Evolutionary conservation across 2,113 vertebrate species (phyloP).

Genomic region (Cnemophilus loriae): DNA sequence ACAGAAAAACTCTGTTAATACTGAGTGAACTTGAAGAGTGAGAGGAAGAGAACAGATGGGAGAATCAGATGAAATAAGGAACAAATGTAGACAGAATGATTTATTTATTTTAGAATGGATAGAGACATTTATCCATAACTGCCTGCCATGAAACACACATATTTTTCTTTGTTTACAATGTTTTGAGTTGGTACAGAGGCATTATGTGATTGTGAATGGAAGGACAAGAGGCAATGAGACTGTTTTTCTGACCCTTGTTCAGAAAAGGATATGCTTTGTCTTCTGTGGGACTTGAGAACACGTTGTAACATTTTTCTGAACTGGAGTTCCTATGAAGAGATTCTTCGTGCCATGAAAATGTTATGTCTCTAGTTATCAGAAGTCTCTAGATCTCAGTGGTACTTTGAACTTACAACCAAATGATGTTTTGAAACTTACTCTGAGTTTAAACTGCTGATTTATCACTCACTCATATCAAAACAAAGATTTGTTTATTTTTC

Average conservation of each 20-base stretch:
- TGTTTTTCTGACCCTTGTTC: neutral
- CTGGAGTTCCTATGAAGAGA: neutral
- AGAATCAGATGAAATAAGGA: conserved; percentile 1
- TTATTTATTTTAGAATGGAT: neutral
- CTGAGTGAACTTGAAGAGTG: neutral
- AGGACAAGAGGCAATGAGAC: neutral
- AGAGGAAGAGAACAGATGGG: neutral
- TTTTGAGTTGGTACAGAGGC: neutral
- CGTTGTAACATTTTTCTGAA: conserved; percentile 3
- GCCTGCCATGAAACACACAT: neutral
- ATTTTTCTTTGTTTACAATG: neutral
- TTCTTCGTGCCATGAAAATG: neutral
- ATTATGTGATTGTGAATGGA: neutral
- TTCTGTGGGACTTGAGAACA: neutral
- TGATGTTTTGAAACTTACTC: neutral
- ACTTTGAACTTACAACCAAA: neutral
- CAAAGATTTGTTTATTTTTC: neutral
- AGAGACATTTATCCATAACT: neutral
- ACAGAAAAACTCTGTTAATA: neutral
- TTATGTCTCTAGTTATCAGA: neutral
- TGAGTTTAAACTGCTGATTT: neutral
- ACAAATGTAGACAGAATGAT: neutral
- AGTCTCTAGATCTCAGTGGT: neutral
- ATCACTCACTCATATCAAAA: neutral
- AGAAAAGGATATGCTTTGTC: conserved; percentile 6